Evolutionary conservation across 2,113 vertebrate genomes (phyloP).

Genomic region (Podarcis cretensis): DNA sequence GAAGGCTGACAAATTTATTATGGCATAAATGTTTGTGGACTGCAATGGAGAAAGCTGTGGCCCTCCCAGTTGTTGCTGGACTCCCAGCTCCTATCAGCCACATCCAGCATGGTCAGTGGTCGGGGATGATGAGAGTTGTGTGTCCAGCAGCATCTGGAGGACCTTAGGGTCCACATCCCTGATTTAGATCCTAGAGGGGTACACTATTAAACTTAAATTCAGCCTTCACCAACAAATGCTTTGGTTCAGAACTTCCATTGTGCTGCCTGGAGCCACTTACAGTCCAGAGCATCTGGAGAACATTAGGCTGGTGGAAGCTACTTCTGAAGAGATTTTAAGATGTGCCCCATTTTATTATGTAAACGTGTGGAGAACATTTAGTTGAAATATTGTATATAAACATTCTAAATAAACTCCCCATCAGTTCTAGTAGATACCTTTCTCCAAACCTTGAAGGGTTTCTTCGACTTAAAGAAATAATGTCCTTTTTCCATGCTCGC

Average conservation of each 20-base stretch:
- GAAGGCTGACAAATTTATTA: too few species aligned
- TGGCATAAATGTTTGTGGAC: too few species aligned
- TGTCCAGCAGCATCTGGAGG: not conserved
- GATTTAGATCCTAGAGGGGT: too few species aligned
- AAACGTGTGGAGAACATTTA: not conserved
- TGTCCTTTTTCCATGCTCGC: too few species aligned
- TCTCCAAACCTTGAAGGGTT: not conserved
- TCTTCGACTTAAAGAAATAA: not conserved
- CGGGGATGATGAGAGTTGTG: not conserved
- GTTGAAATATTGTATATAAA: not conserved
- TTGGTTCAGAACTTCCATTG: too few species aligned
- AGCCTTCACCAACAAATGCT: too few species aligned
- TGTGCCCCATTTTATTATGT: not conserved
- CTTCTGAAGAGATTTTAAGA: not conserved
- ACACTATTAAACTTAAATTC: too few species aligned
- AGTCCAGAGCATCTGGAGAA: not conserved
- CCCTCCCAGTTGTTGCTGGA: too few species aligned
- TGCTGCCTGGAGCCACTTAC: too few species aligned
- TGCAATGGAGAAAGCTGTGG: too few species aligned
- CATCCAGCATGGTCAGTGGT: not conserved
- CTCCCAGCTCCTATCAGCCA: not conserved
- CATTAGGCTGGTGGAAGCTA: not conserved
- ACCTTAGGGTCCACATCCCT: too few species aligned
- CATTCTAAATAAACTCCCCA: not conserved
- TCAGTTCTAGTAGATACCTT: not conserved